Evolutionary conservation across 2,113 vertebrate genomes (phyloP).

Genomic region (Gracilinanus agilis): DNA sequence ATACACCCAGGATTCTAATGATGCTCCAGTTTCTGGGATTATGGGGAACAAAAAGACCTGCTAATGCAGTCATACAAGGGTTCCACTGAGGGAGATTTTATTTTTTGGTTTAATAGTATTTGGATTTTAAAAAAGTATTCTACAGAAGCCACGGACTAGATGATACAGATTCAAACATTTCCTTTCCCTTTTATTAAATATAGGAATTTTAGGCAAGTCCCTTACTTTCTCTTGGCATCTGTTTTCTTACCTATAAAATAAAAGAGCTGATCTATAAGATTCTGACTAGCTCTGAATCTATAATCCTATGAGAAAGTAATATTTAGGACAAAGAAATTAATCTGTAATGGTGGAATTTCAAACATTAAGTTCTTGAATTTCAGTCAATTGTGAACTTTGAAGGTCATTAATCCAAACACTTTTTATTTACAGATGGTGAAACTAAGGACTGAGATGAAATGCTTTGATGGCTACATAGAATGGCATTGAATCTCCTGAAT

Average conservation of each 20-base stretch:
- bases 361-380: background rate
- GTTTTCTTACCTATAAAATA: constrained; percentile 27
- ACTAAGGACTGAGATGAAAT: background rate
- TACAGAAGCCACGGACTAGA: background rate
- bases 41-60: background rate
- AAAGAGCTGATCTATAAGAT: background rate
- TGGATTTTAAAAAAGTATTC: background rate
- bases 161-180: background rate
- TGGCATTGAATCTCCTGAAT: background rate
- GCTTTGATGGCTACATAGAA: background rate
- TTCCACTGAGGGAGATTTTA: background rate
- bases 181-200: background rate
- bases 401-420: background rate
- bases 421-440: background rate
- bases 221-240: constrained; percentile 2
- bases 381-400: background rate
- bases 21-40: background rate
- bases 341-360: background rate
- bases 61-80: background rate
- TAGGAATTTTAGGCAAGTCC: background rate
- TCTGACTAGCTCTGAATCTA: background rate
- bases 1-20: background rate
- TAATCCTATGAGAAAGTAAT: background rate
- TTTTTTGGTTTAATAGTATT: background rate
- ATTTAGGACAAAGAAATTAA: background rate